These are phyloP conservation scores for Coptodon rendalli DNA, from an alignment of 2,113 vertebrate species.

Conservation along the genomic window DNA sequence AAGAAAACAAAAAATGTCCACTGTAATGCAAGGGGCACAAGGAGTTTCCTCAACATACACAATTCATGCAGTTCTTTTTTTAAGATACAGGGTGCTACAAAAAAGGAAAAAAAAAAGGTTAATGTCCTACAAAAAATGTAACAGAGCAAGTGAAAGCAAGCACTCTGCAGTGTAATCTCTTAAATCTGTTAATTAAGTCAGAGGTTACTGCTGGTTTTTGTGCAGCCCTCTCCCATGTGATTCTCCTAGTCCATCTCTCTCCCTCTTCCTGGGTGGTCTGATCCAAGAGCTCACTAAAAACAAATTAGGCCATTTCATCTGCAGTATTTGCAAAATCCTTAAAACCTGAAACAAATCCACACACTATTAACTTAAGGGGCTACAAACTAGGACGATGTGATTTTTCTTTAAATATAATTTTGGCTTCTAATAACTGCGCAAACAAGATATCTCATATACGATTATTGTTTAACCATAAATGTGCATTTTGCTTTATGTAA, in stretches of 20 bases:
- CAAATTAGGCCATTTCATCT: constrained; percentile 21
- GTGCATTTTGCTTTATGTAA: neutral
- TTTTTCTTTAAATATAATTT: neutral
- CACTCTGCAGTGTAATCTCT: constrained; percentile 19
- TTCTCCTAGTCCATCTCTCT: neutral
- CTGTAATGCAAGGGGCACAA: neutral
- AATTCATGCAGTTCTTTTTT: neutral
- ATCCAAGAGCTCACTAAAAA: neutral
- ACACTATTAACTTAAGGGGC: no score
- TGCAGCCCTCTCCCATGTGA: neutral
- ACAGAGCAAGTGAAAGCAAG: neutral
- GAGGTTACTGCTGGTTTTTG: constrained; percentile 6
- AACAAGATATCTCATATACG: rapidly evolving
- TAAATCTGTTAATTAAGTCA: constrained; percentile 43
- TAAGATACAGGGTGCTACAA: neutral
- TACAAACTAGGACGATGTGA: neutral
- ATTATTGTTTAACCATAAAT: neutral
- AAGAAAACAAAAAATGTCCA: neutral
- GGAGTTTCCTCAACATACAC: neutral
- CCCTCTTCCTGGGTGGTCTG: constrained; percentile 49
- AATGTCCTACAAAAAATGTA: neutral
- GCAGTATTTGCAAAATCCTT: neutral
- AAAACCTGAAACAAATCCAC: neutral
- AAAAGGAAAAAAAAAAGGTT: rapidly evolving
- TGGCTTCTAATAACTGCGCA: neutral